Evolutionary conservation across 1,140 invertebrate genomes (phyloP), one percentile per base, ranked within the genome.

Genomic region (Diabrotica undecimpunctata): DNA sequence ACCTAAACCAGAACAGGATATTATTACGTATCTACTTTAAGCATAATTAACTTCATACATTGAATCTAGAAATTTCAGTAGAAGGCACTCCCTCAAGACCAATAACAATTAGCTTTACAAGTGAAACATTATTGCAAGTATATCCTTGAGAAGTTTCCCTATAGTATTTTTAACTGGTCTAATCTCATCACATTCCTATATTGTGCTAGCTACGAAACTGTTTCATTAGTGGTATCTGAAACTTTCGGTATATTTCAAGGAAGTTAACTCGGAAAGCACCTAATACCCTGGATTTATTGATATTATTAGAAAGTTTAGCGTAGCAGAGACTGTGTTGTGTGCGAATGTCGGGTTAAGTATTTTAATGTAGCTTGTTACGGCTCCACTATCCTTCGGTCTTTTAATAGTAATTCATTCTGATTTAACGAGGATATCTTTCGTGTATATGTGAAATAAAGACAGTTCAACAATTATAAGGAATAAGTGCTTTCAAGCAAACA

Each of bases 271-370:
- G 10, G 10, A 38, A 57, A 57, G 25, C 55, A 57, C 37, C 55
- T 57, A 57, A 55, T 51, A 56, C 25, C 25, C 37, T 64, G 46
- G 39, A 66, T 66, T 66, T 66, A 66, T 64, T 51, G 63, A 64
- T 64, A 64, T 64, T 66, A 66, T 63, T 65, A 46, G 53, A 54
- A 64, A 66, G 54, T 66, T 66, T 53, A 54, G 46, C 56, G 46
- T 62, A 66, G 66, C 55, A 58, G 65, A 66, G 62, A 10, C n/a
- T 8, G 8, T 46, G 41, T 46, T 46, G 8, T 46, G 41, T 46
- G 41, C 41, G n/a, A 46, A 10, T 46, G 41, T 46, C n/a, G 8
- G n/a, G 41, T 46, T 46, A 46, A 46, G 41, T 46, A 46, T 46
- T 46, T 5, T 46, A 46, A 46, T 46, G 41, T n/a, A 46, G 41